phyloP scores from a whole-genome alignment of 2,888 invertebrate species.

The Monoplex corrugatus region DNA sequence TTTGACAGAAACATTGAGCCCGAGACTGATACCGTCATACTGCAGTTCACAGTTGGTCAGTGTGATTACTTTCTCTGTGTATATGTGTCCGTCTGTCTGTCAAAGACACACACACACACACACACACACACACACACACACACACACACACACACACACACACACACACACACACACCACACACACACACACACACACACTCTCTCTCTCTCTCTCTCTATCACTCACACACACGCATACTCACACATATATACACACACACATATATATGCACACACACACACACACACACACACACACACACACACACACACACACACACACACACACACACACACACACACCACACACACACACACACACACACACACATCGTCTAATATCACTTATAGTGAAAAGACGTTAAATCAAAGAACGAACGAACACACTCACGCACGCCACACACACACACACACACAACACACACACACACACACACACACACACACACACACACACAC shows the following conservation, averaged over 20 bases:
- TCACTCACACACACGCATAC: background rate
- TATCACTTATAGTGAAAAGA: too few relatives aligned
- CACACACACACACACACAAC: too few relatives aligned
- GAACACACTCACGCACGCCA: too few relatives aligned
- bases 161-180: background rate
- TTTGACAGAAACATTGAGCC: conserved; percentile 72
- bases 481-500: too few relatives aligned
- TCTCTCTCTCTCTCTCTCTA: background rate
- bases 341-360: too few relatives aligned
- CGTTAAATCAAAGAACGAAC: too few relatives aligned
- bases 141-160: background rate
- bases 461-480: too few relatives aligned
- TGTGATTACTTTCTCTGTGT: background rate
- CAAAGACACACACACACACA: too few relatives aligned
- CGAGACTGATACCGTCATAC: conserved; percentile 63
- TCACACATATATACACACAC: too few relatives aligned
- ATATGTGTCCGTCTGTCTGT: background rate
- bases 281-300: background rate
- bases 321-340: conserved; percentile 7
- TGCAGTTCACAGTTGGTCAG: conserved; percentile 72
- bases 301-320: background rate
- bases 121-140: background rate
- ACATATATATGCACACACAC: too few relatives aligned
- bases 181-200: background rate
- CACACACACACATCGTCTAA: too few relatives aligned